Base-by-base conservation (phyloP, 2,113 vertebrate genomes). In the Campylorhamphus procurvoides region DNA sequence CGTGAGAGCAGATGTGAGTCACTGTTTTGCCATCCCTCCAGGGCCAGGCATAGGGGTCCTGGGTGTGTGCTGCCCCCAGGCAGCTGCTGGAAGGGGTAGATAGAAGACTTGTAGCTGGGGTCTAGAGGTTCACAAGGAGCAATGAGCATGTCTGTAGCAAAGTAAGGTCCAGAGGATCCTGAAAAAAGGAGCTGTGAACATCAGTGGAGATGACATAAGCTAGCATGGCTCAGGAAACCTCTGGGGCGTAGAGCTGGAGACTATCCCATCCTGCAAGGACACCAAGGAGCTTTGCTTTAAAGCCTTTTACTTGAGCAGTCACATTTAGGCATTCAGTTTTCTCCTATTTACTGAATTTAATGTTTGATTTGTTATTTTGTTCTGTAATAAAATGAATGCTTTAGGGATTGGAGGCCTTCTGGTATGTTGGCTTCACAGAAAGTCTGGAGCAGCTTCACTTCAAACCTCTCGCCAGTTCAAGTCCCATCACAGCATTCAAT, bases 381-480 rank as follows among this genome's bases (percentile, higher is more conserved):
- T 94, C 86, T 81, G 76, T 87, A 96, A 93, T 81, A 71, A 96
- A 69, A 90, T 50, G 93, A 84, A 69, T 35, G 24, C 73, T 92
- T 91, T 89, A 78, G 91, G 91, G 77, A 84, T 86, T 92, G 91
- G 83, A 96, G 89, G 33, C 87, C 94, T 94, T 94, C 52, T 94
- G 91, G 89, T 87, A 95, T 92, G 76, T 83, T 94, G 91, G 93
- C 91, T 93, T 94, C 93, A 93, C 86, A 93, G 72, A 86, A 84
- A n/a, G 44, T 75, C 91, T 95, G 95, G 77, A 90, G 83, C 73
- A 92, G 86, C 84, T 87, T 93, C 80, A 71, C 56, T 78, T 92
- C 93, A 92, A 94, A 72, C 52, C 49, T 94, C 91, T 92, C 3
- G 27, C 94, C 93, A 95, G 60, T 90, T 90, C 73, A 81, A 93